Conservation (phyloP, 2,797 vertebrate genomes). For the Triplophysa bombifrons region DNA sequence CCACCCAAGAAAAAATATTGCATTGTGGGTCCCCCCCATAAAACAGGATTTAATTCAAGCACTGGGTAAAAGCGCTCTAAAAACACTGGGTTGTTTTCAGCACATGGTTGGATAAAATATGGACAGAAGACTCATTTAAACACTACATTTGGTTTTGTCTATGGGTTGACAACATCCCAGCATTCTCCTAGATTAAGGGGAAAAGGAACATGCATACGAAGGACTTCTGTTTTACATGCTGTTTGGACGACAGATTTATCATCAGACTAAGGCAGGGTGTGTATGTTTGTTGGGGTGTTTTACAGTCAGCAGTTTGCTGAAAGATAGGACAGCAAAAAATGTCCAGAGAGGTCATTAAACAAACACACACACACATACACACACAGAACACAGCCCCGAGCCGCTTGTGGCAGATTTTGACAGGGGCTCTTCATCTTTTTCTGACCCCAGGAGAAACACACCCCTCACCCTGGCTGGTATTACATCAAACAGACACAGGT, state of each 20-base stretch:
- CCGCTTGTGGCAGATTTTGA: constrained; percentile 33
- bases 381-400: constrained; percentile 18
- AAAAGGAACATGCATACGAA: no score
- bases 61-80: no score
- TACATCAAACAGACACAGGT: constrained; percentile 47
- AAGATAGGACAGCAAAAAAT: constrained; percentile 63
- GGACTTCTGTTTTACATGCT: constrained; percentile 62
- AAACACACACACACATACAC: constrained; percentile 28
- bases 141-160: no score
- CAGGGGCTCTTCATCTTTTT: constrained; percentile 45
- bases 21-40: no score
- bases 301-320: constrained; percentile 74
- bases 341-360: constrained; percentile 53
- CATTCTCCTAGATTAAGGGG: no score
- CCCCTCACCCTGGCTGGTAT: constrained; percentile 27
- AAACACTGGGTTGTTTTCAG: no score
- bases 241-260: constrained; percentile 74
- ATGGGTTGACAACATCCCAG: no score
- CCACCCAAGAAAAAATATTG: no score
- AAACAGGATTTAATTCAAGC: no score
- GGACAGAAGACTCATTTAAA: no score
- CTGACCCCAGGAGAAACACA: constrained; percentile 31
- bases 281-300: constrained; percentile 6
- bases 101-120: no score
- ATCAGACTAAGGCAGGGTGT: constrained; percentile 67